phyloP scores from a whole-genome alignment of 1,140 invertebrate species.

The Sipha flava region DNA sequence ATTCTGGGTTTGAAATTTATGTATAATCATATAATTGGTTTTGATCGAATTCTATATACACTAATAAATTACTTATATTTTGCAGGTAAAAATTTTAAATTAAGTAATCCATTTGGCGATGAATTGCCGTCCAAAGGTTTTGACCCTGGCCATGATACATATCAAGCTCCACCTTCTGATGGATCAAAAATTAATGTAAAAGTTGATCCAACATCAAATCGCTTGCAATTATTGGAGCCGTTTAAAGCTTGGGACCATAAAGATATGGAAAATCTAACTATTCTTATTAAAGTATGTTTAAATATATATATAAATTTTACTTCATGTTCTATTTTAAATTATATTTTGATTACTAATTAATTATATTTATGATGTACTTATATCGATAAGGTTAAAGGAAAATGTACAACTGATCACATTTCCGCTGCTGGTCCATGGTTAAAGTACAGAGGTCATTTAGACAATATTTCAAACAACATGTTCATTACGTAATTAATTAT shows the following conservation, averaged over 20 bases:
- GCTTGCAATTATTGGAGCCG: constrained; percentile 88
- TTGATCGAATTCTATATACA: no score
- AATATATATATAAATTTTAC: no score
- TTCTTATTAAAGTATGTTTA: constrained; percentile 78
- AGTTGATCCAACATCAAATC: constrained; percentile 80
- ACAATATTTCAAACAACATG: constrained; percentile 99
- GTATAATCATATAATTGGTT: no score
- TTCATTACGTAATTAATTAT: constrained; percentile 77
- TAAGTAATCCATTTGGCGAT: constrained; percentile 83
- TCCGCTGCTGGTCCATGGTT: constrained; percentile 98
- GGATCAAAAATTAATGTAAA: constrained; percentile 53
- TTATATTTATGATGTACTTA: not conserved
- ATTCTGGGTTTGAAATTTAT: no score
- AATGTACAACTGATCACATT: constrained; percentile 98
- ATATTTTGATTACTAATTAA: not conserved
- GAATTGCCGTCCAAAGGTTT: constrained; percentile 89
- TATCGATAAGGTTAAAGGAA: constrained; percentile 90
- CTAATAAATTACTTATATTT: no score
- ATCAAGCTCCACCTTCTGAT: constrained; percentile 74
- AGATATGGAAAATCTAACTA: constrained; percentile 79
- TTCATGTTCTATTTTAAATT: not conserved
- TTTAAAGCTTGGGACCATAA: constrained; percentile 96
- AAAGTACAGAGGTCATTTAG: constrained; percentile 97
- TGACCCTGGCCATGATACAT: constrained; percentile 95
- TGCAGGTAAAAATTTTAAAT: constrained; percentile 77